Evolutionary conservation across 2,797 vertebrate genomes (phyloP).

Genomic region (Rhinogobio ventralis): DNA sequence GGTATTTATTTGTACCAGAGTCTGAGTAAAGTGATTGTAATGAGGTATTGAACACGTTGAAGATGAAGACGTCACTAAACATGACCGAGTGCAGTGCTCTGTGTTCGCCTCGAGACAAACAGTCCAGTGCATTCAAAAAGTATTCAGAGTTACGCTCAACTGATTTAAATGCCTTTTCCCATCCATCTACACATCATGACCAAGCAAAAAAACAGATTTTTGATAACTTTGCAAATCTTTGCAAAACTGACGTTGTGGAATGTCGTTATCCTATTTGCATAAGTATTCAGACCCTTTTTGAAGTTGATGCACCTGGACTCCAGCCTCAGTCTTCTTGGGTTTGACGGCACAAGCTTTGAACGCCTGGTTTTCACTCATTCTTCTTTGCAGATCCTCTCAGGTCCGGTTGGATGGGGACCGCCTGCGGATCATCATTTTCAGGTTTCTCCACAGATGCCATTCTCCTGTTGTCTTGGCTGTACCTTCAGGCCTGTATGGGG

Average conservation of each 20-base stretch:
- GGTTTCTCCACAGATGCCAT: not conserved
- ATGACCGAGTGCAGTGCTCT: not conserved
- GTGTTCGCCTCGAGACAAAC: not conserved
- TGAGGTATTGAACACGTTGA: not conserved
- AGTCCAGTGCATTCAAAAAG: not conserved
- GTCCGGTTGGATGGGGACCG: too few relatives aligned
- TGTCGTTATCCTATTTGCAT: not conserved
- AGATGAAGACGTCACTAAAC: not conserved
- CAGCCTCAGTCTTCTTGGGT: not conserved
- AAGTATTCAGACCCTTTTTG: not conserved
- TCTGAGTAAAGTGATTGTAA: not conserved
- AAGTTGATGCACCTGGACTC: not conserved
- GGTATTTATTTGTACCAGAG: not conserved
- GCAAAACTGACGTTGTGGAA: not conserved
- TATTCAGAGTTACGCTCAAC: not conserved
- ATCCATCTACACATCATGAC: not conserved
- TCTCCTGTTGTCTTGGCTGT: too few relatives aligned
- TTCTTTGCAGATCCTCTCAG: too few relatives aligned
- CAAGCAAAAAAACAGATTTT: not conserved
- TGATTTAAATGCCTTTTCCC: not conserved
- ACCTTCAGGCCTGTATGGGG: too few relatives aligned
- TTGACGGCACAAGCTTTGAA: not conserved
- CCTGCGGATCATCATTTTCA: not conserved
- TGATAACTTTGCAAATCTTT: not conserved
- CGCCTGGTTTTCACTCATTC: too few relatives aligned